These are phyloP conservation scores for Scaptomyza montana DNA, from an alignment of 1,140 invertebrate genomes.

Conservation along the genomic window DNA sequence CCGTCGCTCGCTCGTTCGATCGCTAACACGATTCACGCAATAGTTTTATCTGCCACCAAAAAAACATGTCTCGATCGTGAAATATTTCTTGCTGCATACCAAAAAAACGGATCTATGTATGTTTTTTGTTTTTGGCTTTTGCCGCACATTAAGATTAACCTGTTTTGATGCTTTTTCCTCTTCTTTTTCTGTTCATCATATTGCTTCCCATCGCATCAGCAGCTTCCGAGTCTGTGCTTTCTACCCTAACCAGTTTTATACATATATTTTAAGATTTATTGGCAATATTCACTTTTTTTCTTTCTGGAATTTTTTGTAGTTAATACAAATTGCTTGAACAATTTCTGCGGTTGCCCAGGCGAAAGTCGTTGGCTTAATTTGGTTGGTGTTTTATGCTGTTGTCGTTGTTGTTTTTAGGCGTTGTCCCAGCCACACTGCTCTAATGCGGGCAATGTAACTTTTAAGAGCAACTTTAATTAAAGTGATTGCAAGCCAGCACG, in stretches of 20 bases:
- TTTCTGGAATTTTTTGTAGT: conserved; percentile 21
- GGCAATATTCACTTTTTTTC: conserved; percentile 64
- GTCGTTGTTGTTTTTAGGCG: conserved; percentile 54
- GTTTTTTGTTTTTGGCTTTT: conserved; percentile 32
- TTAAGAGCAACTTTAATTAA: conserved; percentile 71
- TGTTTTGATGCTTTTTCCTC: conserved; percentile 32
- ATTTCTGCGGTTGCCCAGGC: conserved; percentile 51
- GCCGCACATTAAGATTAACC: conserved; percentile 57
- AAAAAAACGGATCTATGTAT: conserved; percentile 29
- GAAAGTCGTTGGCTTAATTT: conserved; percentile 68
- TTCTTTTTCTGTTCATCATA: conserved; percentile 25
- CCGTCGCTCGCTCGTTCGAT: conserved; percentile 16
- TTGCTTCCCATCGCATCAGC: conserved; percentile 23
- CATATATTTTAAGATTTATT: conserved; percentile 60
- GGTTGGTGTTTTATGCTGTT: conserved; percentile 28
- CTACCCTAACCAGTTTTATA: conserved; percentile 72
- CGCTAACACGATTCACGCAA: conserved; percentile 57
- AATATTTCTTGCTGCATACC: background rate
- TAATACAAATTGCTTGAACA: conserved; percentile 70
- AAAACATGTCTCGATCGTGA: conserved; percentile 52
- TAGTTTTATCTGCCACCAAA: conserved; percentile 28
- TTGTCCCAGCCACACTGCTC: conserved; percentile 52
- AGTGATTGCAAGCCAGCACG: conserved; percentile 61
- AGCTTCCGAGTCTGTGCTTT: conserved; percentile 68
- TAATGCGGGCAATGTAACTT: conserved; percentile 40